A percentile compares a stretch with the other conserved stretches of the same genome.
phyloP scores from a whole-genome alignment of 2,797 vertebrate species.

The Chrosomus eos region DNA sequence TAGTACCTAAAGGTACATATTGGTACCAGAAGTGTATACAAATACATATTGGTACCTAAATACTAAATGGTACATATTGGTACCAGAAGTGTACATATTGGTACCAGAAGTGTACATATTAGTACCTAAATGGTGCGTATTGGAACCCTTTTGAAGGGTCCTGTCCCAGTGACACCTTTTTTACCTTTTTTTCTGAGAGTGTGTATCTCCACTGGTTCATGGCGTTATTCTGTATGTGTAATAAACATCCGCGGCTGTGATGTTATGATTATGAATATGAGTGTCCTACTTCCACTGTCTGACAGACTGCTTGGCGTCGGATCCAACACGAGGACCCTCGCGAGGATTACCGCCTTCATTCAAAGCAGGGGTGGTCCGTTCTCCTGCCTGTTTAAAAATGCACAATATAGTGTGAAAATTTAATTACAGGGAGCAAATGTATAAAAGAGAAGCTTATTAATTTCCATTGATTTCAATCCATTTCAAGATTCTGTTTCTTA shows the following conservation, averaged over 20 bases:
- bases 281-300: constrained; percentile 45
- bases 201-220: not conserved
- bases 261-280: constrained; percentile 22
- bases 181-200: no score
- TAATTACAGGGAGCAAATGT: not conserved
- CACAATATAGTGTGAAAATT: constrained; percentile 44
- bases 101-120: no score
- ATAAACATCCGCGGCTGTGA: not conserved
- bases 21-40: no score
- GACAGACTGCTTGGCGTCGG: constrained; percentile 45
- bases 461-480: constrained; percentile 64
- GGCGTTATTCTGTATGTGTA: not conserved
- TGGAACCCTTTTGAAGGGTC: no score
- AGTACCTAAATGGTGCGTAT: no score
- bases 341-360: constrained; percentile 28
- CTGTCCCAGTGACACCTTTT: no score
- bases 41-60: no score
- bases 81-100: no score
- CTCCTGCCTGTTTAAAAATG: constrained; percentile 42
- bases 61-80: no score
- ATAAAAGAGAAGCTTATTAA: not conserved
- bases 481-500: constrained; percentile 67
- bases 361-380: constrained; percentile 23
- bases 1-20: no score
- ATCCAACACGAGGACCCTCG: constrained; percentile 46